A percentile compares a stretch with the other conserved stretches of the same genome.
Conservation (phyloP, 2,113 vertebrate species). For the Cricetomys ansorgei region DNA sequence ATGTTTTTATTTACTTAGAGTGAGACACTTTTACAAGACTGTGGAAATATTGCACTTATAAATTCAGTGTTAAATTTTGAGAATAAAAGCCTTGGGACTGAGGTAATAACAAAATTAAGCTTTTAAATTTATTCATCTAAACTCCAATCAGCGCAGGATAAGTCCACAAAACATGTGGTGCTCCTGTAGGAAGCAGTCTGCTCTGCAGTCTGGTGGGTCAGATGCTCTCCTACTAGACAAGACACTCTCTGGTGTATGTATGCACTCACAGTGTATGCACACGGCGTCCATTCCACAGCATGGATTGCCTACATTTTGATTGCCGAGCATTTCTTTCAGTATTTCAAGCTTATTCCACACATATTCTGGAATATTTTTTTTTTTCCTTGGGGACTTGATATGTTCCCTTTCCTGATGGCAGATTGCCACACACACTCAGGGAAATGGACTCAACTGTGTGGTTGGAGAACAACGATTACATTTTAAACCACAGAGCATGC, state of each 20-base stretch:
- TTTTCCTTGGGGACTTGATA: not conserved
- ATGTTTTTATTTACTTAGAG: conserved; percentile 12
- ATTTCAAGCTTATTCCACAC: not conserved
- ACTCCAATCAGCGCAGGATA: not conserved
- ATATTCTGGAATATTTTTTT: not conserved
- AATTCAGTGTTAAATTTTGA: not conserved
- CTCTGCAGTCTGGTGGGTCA: not conserved
- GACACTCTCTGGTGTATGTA: not conserved
- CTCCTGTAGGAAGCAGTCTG: not conserved
- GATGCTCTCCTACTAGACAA: not conserved
- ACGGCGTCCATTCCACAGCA: not conserved
- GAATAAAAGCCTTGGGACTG: not conserved
- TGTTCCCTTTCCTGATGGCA: not conserved
- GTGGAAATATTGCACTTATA: not conserved
- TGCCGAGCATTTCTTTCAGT: not conserved
- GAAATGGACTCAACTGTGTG: not conserved
- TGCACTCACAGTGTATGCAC: not conserved
- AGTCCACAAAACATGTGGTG: not conserved
- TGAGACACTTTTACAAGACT: not conserved
- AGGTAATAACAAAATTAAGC: not conserved
- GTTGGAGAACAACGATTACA: not conserved
- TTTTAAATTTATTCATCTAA: not conserved
- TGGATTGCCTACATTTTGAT: not conserved
- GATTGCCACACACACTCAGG: not conserved
- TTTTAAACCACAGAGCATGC: not conserved